phyloP scores from a whole-genome alignment of 2,888 invertebrate genomes.

The Apocheima hispidaria region DNA sequence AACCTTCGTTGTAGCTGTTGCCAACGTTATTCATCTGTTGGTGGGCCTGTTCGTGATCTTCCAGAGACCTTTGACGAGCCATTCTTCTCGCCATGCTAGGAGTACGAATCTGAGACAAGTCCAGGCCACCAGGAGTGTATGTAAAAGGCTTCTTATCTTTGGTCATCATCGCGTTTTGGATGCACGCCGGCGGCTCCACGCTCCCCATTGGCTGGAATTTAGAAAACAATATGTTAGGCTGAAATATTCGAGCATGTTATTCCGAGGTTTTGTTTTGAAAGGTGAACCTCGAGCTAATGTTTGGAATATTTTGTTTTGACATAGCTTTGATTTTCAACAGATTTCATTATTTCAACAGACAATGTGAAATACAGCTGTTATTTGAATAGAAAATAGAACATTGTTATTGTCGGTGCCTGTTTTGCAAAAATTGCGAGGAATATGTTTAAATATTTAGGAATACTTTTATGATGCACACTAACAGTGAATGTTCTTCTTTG shows the following conservation, averaged over 20 bases:
- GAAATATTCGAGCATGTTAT: slow-evolving; percentile 23
- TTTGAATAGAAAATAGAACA: background rate
- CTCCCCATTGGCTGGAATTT: slow-evolving; percentile 78
- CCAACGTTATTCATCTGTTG: slow-evolving; percentile 61
- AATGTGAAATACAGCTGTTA: slow-evolving; percentile 4
- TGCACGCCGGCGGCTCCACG: slow-evolving; percentile 93
- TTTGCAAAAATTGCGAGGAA: background rate
- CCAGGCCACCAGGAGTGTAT: slow-evolving; percentile 97
- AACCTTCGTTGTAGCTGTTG: slow-evolving; percentile 59
- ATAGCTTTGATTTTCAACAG: slow-evolving; percentile 23
- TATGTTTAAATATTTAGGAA: too few relatives aligned
- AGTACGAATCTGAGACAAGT: slow-evolving; percentile 95
- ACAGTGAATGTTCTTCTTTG: too few relatives aligned
- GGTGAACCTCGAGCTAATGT: slow-evolving; percentile 22
- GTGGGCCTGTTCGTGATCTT: slow-evolving; percentile 81
- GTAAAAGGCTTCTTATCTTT: slow-evolving; percentile 98
- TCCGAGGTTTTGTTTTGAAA: slow-evolving; percentile 32
- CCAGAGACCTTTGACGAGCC: slow-evolving; percentile 87
- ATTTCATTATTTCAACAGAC: slow-evolving; percentile 11
- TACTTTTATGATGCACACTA: too few relatives aligned
- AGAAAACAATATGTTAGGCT: slow-evolving; percentile 37
- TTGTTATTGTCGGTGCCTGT: background rate
- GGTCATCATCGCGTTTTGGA: slow-evolving; percentile 97
- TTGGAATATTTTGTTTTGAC: slow-evolving; percentile 26
- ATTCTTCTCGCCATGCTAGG: slow-evolving; percentile 95